Evolutionary conservation across 2,113 vertebrate species (phyloP).

Genomic region (Spermophilus dauricus): DNA sequence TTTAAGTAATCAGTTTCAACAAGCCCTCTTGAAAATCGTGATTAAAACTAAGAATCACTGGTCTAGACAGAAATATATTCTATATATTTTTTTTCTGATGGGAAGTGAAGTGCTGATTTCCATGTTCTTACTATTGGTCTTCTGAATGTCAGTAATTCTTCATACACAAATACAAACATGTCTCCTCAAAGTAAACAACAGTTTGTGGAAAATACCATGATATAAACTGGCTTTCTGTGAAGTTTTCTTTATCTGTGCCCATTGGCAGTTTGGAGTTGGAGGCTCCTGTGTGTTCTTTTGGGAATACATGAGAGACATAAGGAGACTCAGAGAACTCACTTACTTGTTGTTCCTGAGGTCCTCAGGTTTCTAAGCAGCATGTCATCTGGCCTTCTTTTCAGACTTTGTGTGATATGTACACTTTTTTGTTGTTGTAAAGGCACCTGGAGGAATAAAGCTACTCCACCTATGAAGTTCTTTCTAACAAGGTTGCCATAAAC

Average conservation of each 20-base stretch:
- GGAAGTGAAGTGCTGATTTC: background rate
- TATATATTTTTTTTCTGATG: background rate
- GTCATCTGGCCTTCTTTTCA: background rate
- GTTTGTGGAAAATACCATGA: background rate
- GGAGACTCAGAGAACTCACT: background rate
- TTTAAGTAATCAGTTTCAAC: background rate
- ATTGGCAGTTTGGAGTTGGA: background rate
- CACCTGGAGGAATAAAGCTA: background rate
- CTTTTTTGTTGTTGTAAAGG: background rate
- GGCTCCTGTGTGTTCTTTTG: background rate
- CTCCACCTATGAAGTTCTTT: background rate
- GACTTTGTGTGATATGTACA: background rate
- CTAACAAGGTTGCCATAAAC: background rate
- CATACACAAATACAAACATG: background rate
- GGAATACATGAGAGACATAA: background rate
- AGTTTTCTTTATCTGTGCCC: background rate
- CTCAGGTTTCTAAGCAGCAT: background rate
- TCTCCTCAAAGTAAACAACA: background rate
- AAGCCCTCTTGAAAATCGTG: background rate
- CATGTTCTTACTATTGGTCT: background rate
- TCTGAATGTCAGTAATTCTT: slow-evolving; percentile 18
- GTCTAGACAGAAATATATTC: background rate
- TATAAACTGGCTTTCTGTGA: background rate
- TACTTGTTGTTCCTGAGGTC: background rate
- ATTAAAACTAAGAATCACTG: background rate